Conservation (phyloP, 2,113 vertebrate species). For the Pholis gunnellus region DNA sequence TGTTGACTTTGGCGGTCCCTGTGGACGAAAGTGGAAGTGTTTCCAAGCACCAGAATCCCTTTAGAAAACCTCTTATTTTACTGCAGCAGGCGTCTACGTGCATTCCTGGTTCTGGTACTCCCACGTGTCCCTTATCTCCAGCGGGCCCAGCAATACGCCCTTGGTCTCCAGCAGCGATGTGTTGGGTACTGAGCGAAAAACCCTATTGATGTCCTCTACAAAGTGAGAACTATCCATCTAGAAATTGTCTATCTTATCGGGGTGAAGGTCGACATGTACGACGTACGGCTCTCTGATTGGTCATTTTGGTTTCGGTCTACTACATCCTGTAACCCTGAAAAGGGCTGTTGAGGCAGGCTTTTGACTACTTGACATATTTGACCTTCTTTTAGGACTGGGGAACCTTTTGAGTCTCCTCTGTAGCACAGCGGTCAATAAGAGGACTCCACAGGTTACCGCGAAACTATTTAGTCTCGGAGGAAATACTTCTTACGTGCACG, state of each 20-base stretch:
- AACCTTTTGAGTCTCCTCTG: not conserved
- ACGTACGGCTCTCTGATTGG: not conserved
- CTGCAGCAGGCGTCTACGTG: too few relatives aligned
- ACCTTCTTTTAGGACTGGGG: not conserved
- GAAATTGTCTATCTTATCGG: not conserved
- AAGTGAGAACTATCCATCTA: not conserved
- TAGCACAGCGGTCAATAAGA: not conserved
- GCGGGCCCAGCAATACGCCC: too few relatives aligned
- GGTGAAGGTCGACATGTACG: not conserved
- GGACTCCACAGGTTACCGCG: not conserved
- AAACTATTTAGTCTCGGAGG: not conserved
- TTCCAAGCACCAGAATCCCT: not conserved
- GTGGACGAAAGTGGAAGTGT: not conserved
- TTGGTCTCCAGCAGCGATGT: too few relatives aligned
- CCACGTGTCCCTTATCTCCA: too few relatives aligned
- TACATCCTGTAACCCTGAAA: not conserved
- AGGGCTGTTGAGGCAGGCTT: not conserved
- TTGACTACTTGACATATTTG: not conserved
- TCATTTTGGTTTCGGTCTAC: not conserved
- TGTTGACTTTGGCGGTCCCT: not conserved
- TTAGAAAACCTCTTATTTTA: not conserved
- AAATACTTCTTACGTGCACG: constrained; percentile 26
- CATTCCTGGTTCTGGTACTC: not conserved
- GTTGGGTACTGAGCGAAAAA: too few relatives aligned
- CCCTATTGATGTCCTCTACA: not conserved